Evolutionary conservation across 2,797 vertebrate genomes (phyloP), one percentile per base, ranked within the genome.

Genomic region (Aeoliscus strigatus): DNA sequence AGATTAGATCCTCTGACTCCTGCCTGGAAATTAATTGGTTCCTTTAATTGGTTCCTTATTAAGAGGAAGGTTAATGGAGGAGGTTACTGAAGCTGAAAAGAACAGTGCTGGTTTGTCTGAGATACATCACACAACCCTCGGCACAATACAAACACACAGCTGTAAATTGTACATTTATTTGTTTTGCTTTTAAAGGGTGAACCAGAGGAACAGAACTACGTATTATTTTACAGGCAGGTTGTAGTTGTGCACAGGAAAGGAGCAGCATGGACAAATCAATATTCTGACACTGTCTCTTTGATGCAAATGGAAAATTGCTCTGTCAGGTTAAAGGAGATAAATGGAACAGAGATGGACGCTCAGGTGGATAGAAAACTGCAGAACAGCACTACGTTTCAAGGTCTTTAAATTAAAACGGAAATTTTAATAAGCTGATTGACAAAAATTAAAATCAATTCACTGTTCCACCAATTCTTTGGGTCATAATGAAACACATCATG

Each of bases 21-120:
- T 39, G 42, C 54, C 40, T 28, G 27, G 33, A 51, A 51, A 37
- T 28, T 46, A 52, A 27, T 36, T 31, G 23, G 16, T 15, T 51
- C 15, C 53, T 71, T 66, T 64, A 77, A 75, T 63, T 63, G 56
- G 45, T 23, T 59, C 31, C 41, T 61, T 48, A 66, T 55, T 51
- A 52, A 54, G 33, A 52, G 38, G 42, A 58, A 55, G 51, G 53
- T 64, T 70, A 59, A 73, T 48, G 49, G 30, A 65, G 31, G 17
- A n/a, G 39, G 31, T 50, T 48, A 62, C 28, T 60, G 60, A 44
- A 57, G 70, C 67, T 52, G 51, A 55, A 66, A 58, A n/a, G 39
- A 66, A 60, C 60, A 47, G 63, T 37, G 45, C 7, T 1, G 27
- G 16, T 39, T 21, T 44, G 18, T 55, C 43, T 41, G 31, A 5